Evolutionary conservation across 2,797 vertebrate species (phyloP).

Genomic region (Anguilla megastoma): DNA sequence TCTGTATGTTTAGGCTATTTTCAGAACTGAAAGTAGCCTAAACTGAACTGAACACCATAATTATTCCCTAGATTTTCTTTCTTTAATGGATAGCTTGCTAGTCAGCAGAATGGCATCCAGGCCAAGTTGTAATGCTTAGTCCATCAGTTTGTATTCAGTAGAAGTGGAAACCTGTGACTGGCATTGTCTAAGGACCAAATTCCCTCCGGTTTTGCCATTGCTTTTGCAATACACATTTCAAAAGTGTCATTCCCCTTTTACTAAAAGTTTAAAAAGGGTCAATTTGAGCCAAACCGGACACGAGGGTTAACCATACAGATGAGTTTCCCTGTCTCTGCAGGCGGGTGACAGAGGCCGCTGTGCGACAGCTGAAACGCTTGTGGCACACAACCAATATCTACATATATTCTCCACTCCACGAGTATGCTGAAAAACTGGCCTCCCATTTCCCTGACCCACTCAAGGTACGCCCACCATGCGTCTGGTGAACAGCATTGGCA

Average conservation of each 20-base stretch:
- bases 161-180: too few species aligned
- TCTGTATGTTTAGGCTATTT: too few species aligned
- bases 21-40: too few species aligned
- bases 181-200: not conserved
- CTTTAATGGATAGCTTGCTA: too few species aligned
- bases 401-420: slow-evolving; percentile 76
- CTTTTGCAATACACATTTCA: not conserved
- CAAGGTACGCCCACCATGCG: slow-evolving; percentile 72
- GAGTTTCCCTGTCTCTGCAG: slow-evolving; percentile 59
- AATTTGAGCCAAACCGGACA: not conserved
- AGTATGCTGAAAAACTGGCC: slow-evolving; percentile 86
- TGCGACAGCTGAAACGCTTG: slow-evolving; percentile 79
- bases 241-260: not conserved
- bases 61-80: too few species aligned
- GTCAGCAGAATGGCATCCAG: too few species aligned
- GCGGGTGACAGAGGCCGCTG: slow-evolving; percentile 79
- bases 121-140: too few species aligned
- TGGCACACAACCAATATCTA: slow-evolving; percentile 89
- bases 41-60: too few species aligned
- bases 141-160: too few species aligned
- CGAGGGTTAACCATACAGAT: not conserved
- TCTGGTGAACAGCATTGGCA: not conserved
- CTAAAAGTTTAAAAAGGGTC: not conserved
- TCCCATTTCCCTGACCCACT: slow-evolving; percentile 85
- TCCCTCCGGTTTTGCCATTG: too few species aligned